Conservation (phyloP, 2,113 vertebrate species). For the Embiotoca jacksoni region DNA sequence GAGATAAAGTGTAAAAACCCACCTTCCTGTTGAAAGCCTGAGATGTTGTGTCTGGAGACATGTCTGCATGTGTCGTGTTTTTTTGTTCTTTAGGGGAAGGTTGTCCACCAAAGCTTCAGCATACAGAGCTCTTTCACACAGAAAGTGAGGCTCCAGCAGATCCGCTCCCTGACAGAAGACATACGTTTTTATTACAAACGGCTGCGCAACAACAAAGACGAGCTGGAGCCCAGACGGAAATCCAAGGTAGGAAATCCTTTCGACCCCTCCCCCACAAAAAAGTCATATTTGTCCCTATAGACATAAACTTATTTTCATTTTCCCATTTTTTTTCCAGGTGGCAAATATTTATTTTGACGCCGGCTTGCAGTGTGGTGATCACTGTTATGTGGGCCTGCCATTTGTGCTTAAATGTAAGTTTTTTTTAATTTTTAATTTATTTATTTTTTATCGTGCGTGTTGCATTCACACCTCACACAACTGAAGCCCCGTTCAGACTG, state of each 20-base stretch:
- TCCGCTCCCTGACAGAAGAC: constrained; percentile 94
- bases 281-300: not conserved
- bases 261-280: too few relatives aligned
- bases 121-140: constrained; percentile 97
- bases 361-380: constrained; percentile 93
- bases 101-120: constrained; percentile 95
- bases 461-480: not conserved
- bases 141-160: constrained; percentile 94
- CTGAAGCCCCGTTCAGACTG: not conserved
- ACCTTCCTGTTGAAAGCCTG: not conserved
- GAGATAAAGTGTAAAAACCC: not conserved
- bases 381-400: constrained; percentile 95
- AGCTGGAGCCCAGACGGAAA: constrained; percentile 94
- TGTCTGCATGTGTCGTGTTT: not conserved
- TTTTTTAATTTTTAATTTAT: not conserved
- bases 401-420: constrained; percentile 97
- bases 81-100: constrained; percentile 88
- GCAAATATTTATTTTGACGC: constrained; percentile 99
- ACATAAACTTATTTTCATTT: constrained; percentile 45
- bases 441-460: not conserved
- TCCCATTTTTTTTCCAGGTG: constrained; percentile 85
- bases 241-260: constrained; percentile 88
- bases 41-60: constrained; percentile 6
- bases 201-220: constrained; percentile 93
- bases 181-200: constrained; percentile 95